These are phyloP conservation scores for Eptatretus burgeri DNA, from an alignment of 2,113 vertebrate species.

Conservation along the genomic window DNA sequence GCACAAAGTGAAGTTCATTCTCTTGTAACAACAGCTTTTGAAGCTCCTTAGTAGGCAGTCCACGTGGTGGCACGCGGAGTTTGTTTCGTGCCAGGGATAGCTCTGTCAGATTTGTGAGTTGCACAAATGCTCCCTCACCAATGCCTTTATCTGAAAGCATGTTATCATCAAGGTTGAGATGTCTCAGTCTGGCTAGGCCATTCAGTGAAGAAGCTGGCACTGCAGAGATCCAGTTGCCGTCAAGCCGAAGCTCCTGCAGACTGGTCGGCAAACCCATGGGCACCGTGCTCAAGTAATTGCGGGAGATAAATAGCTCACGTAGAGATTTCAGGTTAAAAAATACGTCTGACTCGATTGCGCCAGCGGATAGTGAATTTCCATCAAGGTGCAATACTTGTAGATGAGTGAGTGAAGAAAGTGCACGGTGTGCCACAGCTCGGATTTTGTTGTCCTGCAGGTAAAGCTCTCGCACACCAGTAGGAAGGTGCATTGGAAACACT, in stretches of 20 bases:
- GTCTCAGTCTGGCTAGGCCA: constrained; percentile 36
- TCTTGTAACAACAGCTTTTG: constrained; percentile 57
- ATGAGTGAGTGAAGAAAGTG: constrained; percentile 42
- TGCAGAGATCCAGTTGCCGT: constrained; percentile 79
- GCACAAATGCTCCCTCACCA: constrained; percentile 66
- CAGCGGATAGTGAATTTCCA: constrained; percentile 71
- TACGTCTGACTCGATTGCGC: constrained; percentile 67
- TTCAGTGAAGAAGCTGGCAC: constrained; percentile 63
- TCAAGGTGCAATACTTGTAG: constrained; percentile 65
- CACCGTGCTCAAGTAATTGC: constrained; percentile 66
- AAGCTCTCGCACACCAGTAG: constrained; percentile 44
- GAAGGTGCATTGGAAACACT: constrained; percentile 41
- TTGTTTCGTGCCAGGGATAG: constrained; percentile 62
- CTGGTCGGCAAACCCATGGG: constrained; percentile 53
- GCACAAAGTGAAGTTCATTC: constrained; percentile 56
- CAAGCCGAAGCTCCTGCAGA: constrained; percentile 54
- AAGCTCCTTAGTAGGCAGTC: constrained; percentile 36
- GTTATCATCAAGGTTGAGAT: constrained; percentile 63
- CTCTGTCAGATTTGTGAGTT: constrained; percentile 52
- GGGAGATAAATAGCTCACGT: constrained; percentile 47
- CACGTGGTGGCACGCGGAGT: constrained; percentile 40
- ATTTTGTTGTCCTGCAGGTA: constrained; percentile 91
- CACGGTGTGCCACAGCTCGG: constrained; percentile 30
- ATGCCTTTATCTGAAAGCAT: constrained; percentile 81
- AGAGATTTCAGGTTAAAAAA: constrained; percentile 43